Conservation (phyloP, 1,140 invertebrate genomes). For the Aphaenogaster rudis region DNA sequence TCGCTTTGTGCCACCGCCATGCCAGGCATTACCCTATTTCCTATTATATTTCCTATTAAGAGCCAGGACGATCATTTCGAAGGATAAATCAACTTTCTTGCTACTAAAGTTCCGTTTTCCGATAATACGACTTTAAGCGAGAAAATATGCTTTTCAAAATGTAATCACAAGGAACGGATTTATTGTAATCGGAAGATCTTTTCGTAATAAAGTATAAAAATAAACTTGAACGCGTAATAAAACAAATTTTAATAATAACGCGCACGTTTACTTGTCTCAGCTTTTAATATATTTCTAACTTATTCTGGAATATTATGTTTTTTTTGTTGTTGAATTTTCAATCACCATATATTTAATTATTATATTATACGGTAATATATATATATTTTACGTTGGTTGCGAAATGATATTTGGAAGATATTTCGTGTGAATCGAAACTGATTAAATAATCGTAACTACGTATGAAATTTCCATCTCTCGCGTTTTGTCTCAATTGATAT, state of each 20-base stretch:
- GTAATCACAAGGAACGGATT: slow-evolving; percentile 14
- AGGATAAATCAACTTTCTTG: slow-evolving; percentile 34
- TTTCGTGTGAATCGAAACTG: not conserved
- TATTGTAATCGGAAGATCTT: slow-evolving; percentile 10
- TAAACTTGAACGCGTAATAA: not conserved
- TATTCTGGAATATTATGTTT: not conserved
- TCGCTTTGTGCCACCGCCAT: slow-evolving; percentile 29
- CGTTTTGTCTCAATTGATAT: not conserved
- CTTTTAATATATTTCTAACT: not conserved
- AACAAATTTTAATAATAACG: not conserved
- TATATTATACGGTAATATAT: not conserved
- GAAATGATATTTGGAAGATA: not conserved
- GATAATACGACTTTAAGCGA: slow-evolving; percentile 34
- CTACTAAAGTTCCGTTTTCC: slow-evolving; percentile 31
- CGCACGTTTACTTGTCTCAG: not conserved
- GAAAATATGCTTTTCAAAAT: slow-evolving; percentile 37
- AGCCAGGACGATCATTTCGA: slow-evolving; percentile 10
- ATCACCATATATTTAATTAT: not conserved
- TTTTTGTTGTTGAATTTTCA: not conserved
- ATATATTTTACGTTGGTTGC: not conserved
- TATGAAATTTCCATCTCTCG: not conserved
- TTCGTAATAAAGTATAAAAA: slow-evolving; percentile 9
- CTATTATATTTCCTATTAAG: slow-evolving; percentile 42
- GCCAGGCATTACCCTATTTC: slow-evolving; percentile 42
- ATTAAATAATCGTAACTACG: not conserved